Percentiles rank a stretch among this genome's conserved stretches.
phyloP scores from a whole-genome alignment of 1,140 invertebrate genomes.

The Pseudomyrmex concolor region DNA sequence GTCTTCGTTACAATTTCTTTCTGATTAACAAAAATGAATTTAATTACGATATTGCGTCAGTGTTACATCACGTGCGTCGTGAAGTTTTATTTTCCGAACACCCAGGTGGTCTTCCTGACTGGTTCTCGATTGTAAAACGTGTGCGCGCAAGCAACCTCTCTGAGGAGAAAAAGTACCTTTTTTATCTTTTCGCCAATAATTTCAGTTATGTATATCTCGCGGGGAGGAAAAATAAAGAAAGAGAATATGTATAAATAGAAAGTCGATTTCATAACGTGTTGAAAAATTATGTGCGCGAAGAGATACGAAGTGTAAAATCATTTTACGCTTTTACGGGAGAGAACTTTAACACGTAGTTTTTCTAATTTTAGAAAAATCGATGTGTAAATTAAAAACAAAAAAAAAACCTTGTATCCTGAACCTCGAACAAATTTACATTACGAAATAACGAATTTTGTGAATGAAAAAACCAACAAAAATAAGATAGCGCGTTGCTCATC shows the following conservation, averaged over 20 bases:
- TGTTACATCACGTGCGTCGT: background rate
- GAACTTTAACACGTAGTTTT: background rate
- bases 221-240: background rate
- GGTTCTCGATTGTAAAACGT: conserved; percentile 20
- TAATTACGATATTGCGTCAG: conserved; percentile 21
- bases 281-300: background rate
- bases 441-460: background rate
- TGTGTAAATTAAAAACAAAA: background rate
- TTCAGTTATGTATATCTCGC: conserved; percentile 24
- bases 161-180: background rate
- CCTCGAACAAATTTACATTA: background rate
- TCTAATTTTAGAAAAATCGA: background rate
- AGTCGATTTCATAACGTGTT: conserved; percentile 12
- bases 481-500: background rate
- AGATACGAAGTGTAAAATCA: background rate
- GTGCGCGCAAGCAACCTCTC: no score
- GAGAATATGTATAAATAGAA: conserved; percentile 1
- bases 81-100: conserved; percentile 11
- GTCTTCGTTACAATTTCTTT: conserved; percentile 15
- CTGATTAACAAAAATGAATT: conserved; percentile 13
- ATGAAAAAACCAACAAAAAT: background rate
- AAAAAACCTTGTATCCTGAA: background rate
- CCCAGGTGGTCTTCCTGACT: background rate
- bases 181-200: conserved; percentile 42
- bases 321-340: background rate